Evolutionary conservation across 2,888 invertebrate genomes (phyloP).

Genomic region (Tetanocera ferruginea): DNA sequence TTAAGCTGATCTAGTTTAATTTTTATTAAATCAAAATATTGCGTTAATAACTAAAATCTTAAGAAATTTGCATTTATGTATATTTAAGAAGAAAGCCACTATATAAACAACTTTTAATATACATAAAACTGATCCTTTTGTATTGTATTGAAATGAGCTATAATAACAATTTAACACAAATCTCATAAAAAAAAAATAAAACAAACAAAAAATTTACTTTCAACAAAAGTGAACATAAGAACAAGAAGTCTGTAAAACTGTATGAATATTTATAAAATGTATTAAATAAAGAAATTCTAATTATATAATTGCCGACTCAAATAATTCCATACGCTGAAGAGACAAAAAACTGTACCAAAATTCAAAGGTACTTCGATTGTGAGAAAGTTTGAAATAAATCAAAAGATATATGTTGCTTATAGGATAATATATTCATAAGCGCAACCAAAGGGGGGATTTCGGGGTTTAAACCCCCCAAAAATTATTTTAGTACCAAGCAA

Average conservation of each 20-base stretch:
- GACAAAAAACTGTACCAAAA: too few relatives aligned
- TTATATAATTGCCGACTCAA: slow-evolving; percentile 3
- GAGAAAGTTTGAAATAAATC: too few relatives aligned
- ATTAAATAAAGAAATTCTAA: slow-evolving; percentile 31
- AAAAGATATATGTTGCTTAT: too few relatives aligned
- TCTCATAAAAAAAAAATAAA: too few relatives aligned
- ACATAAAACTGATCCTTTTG: slow-evolving; percentile 19
- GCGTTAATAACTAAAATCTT: background rate
- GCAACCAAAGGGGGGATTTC: too few relatives aligned
- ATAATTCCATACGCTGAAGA: too few relatives aligned
- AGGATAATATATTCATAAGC: too few relatives aligned
- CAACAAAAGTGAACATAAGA: slow-evolving; percentile 26
- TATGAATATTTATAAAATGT: slow-evolving; percentile 31
- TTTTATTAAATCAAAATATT: background rate
- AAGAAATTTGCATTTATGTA: slow-evolving; percentile 30
- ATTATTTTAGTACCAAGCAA: too few relatives aligned
- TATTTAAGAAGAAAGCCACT: slow-evolving; percentile 29
- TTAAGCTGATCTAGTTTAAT: background rate
- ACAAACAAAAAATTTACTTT: slow-evolving; percentile 19
- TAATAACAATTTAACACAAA: slow-evolving; percentile 1
- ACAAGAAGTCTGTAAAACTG: slow-evolving; percentile 33
- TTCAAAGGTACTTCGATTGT: too few relatives aligned
- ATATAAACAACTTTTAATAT: slow-evolving; percentile 13
- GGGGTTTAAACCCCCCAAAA: too few relatives aligned
- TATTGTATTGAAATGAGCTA: slow-evolving; percentile 26